These are phyloP conservation scores for Papilio helenus DNA, from an alignment of 1,140 invertebrate genomes.

Conservation along the genomic window DNA sequence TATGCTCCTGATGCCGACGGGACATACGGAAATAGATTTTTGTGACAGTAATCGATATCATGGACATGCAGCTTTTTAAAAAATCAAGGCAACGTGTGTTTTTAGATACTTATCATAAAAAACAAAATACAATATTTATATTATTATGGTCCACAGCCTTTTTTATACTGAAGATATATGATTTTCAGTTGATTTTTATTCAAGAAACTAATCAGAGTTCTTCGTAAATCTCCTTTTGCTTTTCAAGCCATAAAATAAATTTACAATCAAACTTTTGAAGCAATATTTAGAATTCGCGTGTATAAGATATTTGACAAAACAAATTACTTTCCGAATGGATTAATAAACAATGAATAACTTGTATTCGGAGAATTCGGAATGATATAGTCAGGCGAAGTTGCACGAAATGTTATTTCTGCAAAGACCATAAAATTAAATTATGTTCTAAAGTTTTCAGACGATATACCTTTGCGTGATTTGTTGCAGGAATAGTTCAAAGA, in stretches of 20 bases:
- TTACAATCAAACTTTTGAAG: slow-evolving; percentile 60
- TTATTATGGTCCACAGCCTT: no score
- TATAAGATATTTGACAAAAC: slow-evolving; percentile 52
- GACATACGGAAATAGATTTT: slow-evolving; percentile 51
- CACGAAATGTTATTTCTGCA: slow-evolving; percentile 12
- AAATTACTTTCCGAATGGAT: slow-evolving; percentile 58
- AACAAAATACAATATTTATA: background rate
- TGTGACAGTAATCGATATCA: slow-evolving; percentile 40
- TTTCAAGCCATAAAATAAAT: slow-evolving; percentile 50
- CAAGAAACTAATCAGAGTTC: background rate
- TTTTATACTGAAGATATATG: no score
- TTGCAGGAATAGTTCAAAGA: slow-evolving; percentile 10
- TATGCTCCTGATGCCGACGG: slow-evolving; percentile 51
- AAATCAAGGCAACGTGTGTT: background rate
- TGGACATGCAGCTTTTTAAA: slow-evolving; percentile 21
- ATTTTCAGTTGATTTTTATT: background rate
- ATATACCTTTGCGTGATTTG: background rate
- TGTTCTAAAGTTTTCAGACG: slow-evolving; percentile 15
- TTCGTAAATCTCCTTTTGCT: background rate
- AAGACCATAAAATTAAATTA: slow-evolving; percentile 21
- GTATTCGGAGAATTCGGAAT: slow-evolving; percentile 18
- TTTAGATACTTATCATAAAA: background rate
- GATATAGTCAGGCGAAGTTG: background rate
- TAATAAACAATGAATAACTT: slow-evolving; percentile 42
- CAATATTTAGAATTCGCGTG: slow-evolving; percentile 59